Base-by-base conservation (phyloP, 2,113 vertebrate genomes). In the Pithys albifrons region DNA sequence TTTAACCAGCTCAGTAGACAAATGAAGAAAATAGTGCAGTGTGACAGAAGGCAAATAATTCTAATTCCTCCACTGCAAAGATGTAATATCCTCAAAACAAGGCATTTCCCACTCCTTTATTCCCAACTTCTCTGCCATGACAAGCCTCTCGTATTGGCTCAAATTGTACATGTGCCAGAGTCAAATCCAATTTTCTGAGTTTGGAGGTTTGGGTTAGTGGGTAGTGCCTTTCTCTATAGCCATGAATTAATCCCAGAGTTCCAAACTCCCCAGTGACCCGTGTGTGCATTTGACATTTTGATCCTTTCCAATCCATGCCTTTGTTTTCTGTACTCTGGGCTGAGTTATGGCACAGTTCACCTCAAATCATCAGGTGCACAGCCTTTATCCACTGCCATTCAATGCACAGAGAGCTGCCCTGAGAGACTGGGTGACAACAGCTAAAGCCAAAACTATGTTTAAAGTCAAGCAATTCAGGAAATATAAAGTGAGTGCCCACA, bases 381-480 rank as follows among this genome's bases (percentile, higher is more conserved):
- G 41, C 18, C 7, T 66, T 80, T 57, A 29, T 19, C 48, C 45
- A 7, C 14, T 39, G 45, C 19, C 45, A 49, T 84, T 65, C 45
- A 77, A 12, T 6, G 48, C 54, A 57, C 14, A 43, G 59, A 65
- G 48, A 65, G 48, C 33, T 69, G 65, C 31, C 52, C 25, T 37
- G 49, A 84, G 65, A 78, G 73, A 29, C 41, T 37, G 48, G 29
- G 31, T 65, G 46, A 87, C 92, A 94, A 82, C 12, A 35, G 49
- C 69, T 91, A 85, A 85, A 93, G 41, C 17, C 41, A 61, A 78
- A 91, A 69, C 74, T 89, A 76, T 79, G 55, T 83, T 96, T 91
- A 85, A 54, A 85, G 67, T 62, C 48, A 85, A 94, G 61, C 92
- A 94, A 89, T 31, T 61, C 77, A 93, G 75, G 77, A 96, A 96